Evolutionary conservation across 2,888 invertebrate species (phyloP), one percentile per base, ranked within the genome.

Genomic region (Drosophila kanekoi): DNA sequence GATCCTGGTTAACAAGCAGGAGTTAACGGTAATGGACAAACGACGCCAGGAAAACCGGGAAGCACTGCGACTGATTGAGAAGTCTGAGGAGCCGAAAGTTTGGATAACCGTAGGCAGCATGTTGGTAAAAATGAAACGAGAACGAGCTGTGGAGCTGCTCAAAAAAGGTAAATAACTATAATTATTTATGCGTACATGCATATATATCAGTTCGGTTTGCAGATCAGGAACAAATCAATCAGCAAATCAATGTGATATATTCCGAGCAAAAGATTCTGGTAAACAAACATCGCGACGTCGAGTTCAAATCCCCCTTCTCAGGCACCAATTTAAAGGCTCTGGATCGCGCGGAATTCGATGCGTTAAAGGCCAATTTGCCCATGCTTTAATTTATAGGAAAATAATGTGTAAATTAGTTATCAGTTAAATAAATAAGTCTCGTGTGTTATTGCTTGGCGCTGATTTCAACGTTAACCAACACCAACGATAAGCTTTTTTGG

Each of bases 91-190:
- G 6, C 81, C 86, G 20, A 93, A 92, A 68, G 77, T 90, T 9
- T 93, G 92, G 93, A 91, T 90, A 8, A 92, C 92, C 4, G 72
- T 93, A 16, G 93, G 92, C 8, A 91, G 91, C 60, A 90, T 92
- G 78, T 56, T 93, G 45, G 79, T 93, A 0, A 92, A 92, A 77
- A 67, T 92, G 77, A 73, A 89, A 14, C 70, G 79, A 1, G 66
- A 76, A 0, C 88, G 85, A 16, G 92, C 92, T 2, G 56, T 91
- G n/a, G 78, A 90, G 35, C 56, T 93, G 47, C 67, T 93, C 0
- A 90, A 87, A 38, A 91, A 91, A 61, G 92, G 92, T 92, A 32
- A n/a, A 11, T 28, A 45, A 13, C 56, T 18, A 38, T 18, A 20
- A 9, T 35, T 14, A 8, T 11, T 13, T 2, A 10, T 37, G 13